These are phyloP conservation scores for Zoanthus sansibaricus DNA, from an alignment of 92 coral and sea anemone species.

Conservation along the genomic window DNA sequence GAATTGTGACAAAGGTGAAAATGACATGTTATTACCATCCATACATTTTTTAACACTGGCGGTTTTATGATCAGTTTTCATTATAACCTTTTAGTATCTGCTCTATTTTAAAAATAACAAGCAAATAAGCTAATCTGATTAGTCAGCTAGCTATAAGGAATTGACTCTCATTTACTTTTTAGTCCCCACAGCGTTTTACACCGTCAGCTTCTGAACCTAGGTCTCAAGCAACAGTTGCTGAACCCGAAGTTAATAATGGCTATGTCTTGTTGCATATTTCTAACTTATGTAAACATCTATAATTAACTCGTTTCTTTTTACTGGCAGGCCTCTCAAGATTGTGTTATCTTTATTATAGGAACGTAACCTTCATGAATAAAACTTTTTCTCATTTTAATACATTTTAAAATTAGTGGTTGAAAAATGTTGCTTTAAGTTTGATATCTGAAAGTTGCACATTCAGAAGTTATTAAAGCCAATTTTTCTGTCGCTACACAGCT, in stretches of 20 bases:
- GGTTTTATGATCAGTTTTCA: not conserved
- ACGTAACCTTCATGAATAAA: not conserved
- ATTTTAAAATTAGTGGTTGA: not conserved
- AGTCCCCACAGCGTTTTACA: conserved; percentile 30
- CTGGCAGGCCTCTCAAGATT: not conserved
- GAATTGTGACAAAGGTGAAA: too few relatives aligned
- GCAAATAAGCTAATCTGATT: not conserved
- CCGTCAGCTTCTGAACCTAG: conserved; percentile 22
- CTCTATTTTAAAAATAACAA: not conserved
- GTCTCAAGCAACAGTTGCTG: conserved; percentile 5
- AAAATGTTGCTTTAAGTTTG: not conserved
- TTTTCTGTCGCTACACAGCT: not conserved
- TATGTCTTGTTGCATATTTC: conserved; percentile 7
- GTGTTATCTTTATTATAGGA: not conserved
- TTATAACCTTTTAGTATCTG: not conserved
- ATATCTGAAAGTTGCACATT: not conserved
- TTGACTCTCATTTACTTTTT: not conserved
- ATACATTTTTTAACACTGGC: not conserved
- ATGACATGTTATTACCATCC: too few relatives aligned
- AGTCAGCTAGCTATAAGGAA: not conserved
- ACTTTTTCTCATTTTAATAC: not conserved
- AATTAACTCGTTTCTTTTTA: not conserved
- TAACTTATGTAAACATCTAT: not conserved
- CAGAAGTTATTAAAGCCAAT: not conserved
- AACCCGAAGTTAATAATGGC: conserved; percentile 7